A percentile compares a stretch with the other conserved stretches of the same genome.
These are phyloP conservation scores for Thripadectes ignobilis DNA, from an alignment of 2,797 vertebrate genomes.

Conservation along the genomic window DNA sequence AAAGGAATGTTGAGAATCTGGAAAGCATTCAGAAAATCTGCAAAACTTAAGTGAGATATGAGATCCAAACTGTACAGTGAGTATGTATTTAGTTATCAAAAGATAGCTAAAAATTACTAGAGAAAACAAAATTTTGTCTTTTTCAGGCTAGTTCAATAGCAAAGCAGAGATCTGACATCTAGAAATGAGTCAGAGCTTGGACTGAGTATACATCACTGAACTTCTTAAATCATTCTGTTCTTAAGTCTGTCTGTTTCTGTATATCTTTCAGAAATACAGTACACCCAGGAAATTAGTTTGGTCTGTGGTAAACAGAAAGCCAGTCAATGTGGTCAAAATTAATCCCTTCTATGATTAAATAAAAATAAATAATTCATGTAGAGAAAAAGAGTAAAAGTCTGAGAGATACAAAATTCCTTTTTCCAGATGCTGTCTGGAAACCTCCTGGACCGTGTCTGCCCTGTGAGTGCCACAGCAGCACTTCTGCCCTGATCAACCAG, in stretches of 20 bases:
- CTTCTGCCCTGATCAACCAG: neutral
- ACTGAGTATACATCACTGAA: neutral
- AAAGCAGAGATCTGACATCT: neutral
- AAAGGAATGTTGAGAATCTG: neutral
- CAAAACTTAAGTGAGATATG: neutral
- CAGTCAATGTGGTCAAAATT: neutral
- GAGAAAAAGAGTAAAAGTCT: neutral
- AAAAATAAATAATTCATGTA: fast-evolving
- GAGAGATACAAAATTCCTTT: neutral
- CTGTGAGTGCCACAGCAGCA: neutral
- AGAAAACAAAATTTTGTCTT: neutral
- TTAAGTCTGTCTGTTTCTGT: neutral
- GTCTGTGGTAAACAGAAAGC: neutral
- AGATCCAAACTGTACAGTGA: neutral
- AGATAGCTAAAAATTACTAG: neutral
- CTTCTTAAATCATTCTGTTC: neutral
- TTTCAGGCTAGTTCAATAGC: neutral
- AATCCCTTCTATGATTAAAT: neutral
- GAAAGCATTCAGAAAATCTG: neutral
- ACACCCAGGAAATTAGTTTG: neutral
- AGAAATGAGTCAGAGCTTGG: neutral
- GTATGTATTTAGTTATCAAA: neutral
- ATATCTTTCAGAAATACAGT: too few relatives aligned
- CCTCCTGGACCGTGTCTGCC: fast-evolving
- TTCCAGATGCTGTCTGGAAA: neutral